A percentile compares a stretch with the other conserved stretches of the same genome.
These are phyloP conservation scores for Mus musculus DNA, from an alignment of 2,113 vertebrate genomes.

Conservation along the genomic window GRCm39 chr16:11987501-11988000, in stretches of 20 bases:
- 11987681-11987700: neutral
- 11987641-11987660: neutral
- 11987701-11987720: constrained; percentile 39
- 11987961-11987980: neutral
- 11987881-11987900: neutral
- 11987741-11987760: neutral
- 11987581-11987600: too few relatives aligned
- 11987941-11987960: neutral
- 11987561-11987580: neutral
- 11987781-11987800: neutral
- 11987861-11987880: neutral
- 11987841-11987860: neutral
- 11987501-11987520: too few relatives aligned
- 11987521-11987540: neutral
- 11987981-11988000: too few relatives aligned
- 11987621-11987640: neutral
- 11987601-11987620: neutral
- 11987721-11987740: neutral
- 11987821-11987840: neutral
- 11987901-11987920: too few relatives aligned
- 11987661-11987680: too few relatives aligned
- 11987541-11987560: too few relatives aligned
- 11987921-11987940: too few relatives aligned
- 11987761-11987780: neutral
- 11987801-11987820: neutral